Base-by-base conservation (phyloP, 2,888 invertebrate species). In the Drosophila greeni region DNA sequence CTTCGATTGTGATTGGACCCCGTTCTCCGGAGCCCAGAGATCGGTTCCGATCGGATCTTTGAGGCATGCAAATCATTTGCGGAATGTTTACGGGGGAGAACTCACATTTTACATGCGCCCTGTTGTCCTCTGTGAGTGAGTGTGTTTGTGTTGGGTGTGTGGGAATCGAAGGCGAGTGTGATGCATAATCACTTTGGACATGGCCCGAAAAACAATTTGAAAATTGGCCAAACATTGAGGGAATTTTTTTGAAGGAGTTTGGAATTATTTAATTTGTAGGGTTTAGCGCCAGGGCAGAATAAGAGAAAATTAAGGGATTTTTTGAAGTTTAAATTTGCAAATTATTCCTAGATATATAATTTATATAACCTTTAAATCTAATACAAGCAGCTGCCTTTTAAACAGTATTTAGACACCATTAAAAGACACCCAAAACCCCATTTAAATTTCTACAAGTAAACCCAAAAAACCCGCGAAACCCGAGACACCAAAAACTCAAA, bases 1-100 rank as follows among this genome's bases (percentile, higher is more conserved):
- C 66, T 81, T 83, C 85, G 83, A 83, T 84, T 84, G 45, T 78
- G 85, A 75, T 77, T 83, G 75, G 69, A 48, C 34, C 43, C 68
- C 53, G 64, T 72, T 74, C 72, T 71, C 65, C 67, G 72, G 67
- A 57, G 53, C 31, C 36, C 55, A 29, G 43, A 60, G 36, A 47
- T 49, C 58, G 47, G 57, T 52, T 62, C 65, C 42, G 55, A 56
- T 61, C 67, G 52, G 55, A 62, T 64, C 55, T 55, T 40, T 24
- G 62, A 70, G 74, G 75, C 71, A 81, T 75, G 71, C 83, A 80
- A 81, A 84, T 84, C 80, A 84, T 80, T 79, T 57, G 59, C 45
- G 82, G 84, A 79, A 79, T 79, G 79, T 72, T 49, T 43, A 14
- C 29, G 37, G 47, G 51, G 48, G 43, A 60, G 59, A 71, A 69